These are phyloP conservation scores for Idaea straminata DNA, from an alignment of 2,888 invertebrate genomes.

Conservation along the genomic window DNA sequence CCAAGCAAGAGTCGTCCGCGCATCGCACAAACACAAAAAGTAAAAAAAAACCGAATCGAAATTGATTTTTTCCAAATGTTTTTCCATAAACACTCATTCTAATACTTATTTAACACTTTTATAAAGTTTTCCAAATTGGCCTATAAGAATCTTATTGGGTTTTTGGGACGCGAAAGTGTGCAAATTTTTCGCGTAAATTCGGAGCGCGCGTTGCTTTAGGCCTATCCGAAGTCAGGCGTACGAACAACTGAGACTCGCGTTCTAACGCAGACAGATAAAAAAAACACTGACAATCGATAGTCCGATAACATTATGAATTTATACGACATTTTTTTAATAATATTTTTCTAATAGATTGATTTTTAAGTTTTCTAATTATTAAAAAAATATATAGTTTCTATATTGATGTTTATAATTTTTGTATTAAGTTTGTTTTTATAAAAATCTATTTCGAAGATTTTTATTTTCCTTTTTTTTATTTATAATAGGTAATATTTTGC, in stretches of 20 bases:
- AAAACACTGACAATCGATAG: background rate
- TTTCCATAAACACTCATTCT: background rate
- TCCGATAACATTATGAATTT: background rate
- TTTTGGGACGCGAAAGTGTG: conserved; percentile 46
- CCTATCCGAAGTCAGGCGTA: conserved; percentile 47
- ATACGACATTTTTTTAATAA: background rate
- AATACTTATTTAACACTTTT: conserved; percentile 34
- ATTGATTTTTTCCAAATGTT: background rate
- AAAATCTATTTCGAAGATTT: too few species aligned
- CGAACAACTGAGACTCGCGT: conserved; percentile 29
- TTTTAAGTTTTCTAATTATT: background rate
- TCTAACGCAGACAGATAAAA: background rate
- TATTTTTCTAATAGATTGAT: background rate
- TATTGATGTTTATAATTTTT: background rate
- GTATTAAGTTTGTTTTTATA: too few species aligned
- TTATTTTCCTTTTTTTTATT: too few species aligned
- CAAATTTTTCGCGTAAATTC: conserved; percentile 58
- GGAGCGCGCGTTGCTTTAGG: conserved; percentile 59
- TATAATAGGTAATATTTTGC: too few species aligned
- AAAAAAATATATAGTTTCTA: background rate
- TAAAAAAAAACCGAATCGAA: background rate
- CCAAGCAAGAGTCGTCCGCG: background rate
- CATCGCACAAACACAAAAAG: background rate
- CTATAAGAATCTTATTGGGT: conserved; percentile 76
- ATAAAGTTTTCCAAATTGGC: conserved; percentile 61